A percentile compares a stretch with the other conserved stretches of the same genome.
Evolutionary conservation across 2,888 invertebrate species (phyloP).

Genomic region (Scelioninae gen. 1): DNA sequence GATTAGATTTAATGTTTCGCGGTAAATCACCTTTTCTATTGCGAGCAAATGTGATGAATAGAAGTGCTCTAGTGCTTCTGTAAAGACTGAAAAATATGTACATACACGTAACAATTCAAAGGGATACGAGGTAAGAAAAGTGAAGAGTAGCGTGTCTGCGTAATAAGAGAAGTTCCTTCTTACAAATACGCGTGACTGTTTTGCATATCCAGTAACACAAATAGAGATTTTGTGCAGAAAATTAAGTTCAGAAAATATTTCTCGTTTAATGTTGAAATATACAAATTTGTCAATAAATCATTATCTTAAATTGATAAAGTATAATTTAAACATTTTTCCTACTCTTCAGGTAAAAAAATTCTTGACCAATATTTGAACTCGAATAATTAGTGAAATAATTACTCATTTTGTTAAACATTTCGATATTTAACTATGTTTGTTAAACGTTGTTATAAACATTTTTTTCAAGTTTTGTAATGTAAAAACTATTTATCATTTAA

Average conservation of each 20-base stretch:
- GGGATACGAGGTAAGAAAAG: constrained; percentile 38
- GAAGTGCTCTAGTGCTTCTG: neutral
- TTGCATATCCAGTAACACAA: constrained; percentile 53
- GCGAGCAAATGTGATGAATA: constrained; percentile 14
- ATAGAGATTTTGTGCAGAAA: constrained; percentile 31
- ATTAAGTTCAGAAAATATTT: too few species aligned
- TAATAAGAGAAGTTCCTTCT: constrained; percentile 53
- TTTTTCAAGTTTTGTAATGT: too few species aligned
- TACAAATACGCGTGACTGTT: constrained; percentile 43
- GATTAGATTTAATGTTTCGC: constrained; percentile 16
- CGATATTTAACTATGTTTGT: too few species aligned
- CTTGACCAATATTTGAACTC: too few species aligned
- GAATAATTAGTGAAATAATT: too few species aligned
- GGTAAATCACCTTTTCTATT: constrained; percentile 4
- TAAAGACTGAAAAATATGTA: constrained; percentile 15
- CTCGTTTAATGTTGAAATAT: too few species aligned
- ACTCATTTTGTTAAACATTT: too few species aligned
- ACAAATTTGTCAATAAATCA: neutral
- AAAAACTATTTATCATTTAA: too few species aligned
- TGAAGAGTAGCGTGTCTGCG: constrained; percentile 48
- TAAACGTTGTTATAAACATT: too few species aligned
- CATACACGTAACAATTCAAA: constrained; percentile 21
- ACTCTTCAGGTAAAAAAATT: too few species aligned
- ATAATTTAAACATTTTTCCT: too few species aligned
- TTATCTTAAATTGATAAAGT: too few species aligned